Evolutionary conservation across 2,888 invertebrate species (phyloP).

Genomic region (Mystacides longicornis): DNA sequence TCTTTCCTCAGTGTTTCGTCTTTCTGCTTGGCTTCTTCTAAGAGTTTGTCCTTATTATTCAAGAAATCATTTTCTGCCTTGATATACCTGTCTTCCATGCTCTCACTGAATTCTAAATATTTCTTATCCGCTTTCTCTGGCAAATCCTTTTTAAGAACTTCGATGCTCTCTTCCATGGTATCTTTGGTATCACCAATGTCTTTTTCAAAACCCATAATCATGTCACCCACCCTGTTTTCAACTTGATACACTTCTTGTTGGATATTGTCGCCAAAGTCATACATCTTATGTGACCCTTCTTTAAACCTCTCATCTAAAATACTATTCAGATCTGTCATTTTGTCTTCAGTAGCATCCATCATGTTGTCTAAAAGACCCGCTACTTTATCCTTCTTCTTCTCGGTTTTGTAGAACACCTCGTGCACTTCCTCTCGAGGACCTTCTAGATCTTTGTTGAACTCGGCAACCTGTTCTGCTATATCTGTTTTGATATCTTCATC

Average conservation of each 20-base stretch:
- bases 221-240: conserved; percentile 3
- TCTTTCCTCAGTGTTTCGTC: conserved; percentile 6
- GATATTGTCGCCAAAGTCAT: conserved; percentile 8
- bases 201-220: conserved; percentile 36
- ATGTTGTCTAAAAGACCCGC: conserved; percentile 33
- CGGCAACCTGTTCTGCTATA: conserved; percentile 40
- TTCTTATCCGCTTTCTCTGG: conserved; percentile 22
- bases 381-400: conserved; percentile 3
- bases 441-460: conserved; percentile 35
- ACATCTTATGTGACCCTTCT: conserved; percentile 13
- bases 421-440: conserved; percentile 20
- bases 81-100: conserved; percentile 14
- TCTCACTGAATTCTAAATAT: conserved; percentile 12
- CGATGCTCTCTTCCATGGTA: conserved; percentile 40
- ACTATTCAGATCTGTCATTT: conserved; percentile 35
- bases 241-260: conserved; percentile 6
- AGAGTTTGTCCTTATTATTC: conserved; percentile 5
- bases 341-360: conserved; percentile 42
- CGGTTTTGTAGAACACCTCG: conserved; percentile 20
- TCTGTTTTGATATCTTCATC: conserved; percentile 41
- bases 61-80: conserved; percentile 9
- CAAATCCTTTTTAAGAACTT: conserved; percentile 19
- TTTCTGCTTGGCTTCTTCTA: conserved; percentile 6
- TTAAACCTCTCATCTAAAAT: conserved; percentile 35
- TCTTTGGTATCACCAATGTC: conserved; percentile 46